These are phyloP conservation scores for Eupithecia insigniata DNA, from an alignment of 2,888 invertebrate genomes.

Conservation along the genomic window DNA sequence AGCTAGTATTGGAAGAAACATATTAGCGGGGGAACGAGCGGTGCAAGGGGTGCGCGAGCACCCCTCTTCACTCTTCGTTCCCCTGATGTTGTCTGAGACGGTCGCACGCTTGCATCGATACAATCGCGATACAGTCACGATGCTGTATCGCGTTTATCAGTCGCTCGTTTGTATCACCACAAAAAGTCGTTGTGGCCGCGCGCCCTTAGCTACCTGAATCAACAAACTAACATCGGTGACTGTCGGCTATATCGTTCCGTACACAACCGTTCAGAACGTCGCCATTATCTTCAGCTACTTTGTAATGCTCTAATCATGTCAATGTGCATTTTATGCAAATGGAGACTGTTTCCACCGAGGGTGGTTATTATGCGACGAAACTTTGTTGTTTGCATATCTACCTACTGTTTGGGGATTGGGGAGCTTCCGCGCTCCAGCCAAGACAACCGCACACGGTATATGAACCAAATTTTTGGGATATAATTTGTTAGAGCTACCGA, in stretches of 20 bases:
- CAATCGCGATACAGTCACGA: too few species aligned
- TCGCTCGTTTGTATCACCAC: too few species aligned
- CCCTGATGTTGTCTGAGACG: too few species aligned
- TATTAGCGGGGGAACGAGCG: too few species aligned
- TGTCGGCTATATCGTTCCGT: slow-evolving; percentile 36
- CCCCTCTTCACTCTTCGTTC: too few species aligned
- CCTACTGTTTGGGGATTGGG: neutral
- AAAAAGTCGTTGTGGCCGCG: too few species aligned
- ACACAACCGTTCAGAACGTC: slow-evolving; percentile 3
- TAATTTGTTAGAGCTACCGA: too few species aligned
- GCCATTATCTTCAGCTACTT: slow-evolving; percentile 34
- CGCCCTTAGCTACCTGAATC: neutral
- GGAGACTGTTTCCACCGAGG: neutral
- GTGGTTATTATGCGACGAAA: slow-evolving; percentile 13
- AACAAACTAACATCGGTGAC: neutral
- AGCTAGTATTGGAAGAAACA: neutral
- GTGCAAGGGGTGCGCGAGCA: too few species aligned
- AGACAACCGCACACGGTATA: neutral
- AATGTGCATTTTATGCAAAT: slow-evolving; percentile 31
- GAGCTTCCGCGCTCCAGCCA: neutral
- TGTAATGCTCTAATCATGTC: slow-evolving; percentile 27
- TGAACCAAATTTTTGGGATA: neutral
- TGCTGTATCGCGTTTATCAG: too few species aligned
- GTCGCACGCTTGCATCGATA: too few species aligned
- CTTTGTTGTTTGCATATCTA: neutral